Conservation (phyloP, 2,113 vertebrate species). For the Dasyprocta punctata region DNA sequence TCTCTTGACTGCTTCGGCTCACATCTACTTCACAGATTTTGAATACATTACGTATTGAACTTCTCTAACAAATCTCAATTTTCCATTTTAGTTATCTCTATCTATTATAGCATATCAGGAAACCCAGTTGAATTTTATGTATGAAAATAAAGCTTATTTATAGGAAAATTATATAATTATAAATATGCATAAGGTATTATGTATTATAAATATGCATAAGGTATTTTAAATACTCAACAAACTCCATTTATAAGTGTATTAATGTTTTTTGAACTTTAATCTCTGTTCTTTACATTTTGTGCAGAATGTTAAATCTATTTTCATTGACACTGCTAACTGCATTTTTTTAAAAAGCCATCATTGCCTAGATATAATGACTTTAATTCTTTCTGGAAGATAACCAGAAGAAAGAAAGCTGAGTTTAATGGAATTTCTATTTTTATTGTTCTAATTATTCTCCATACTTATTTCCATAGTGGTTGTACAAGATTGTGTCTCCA, state of each 20-base stretch:
- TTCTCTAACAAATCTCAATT: neutral
- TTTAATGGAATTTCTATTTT: neutral
- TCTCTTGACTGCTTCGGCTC: neutral
- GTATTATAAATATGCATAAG: neutral
- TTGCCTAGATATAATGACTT: neutral
- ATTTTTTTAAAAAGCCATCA: too few species aligned
- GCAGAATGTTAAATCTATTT: neutral
- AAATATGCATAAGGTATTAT: neutral
- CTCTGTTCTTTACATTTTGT: neutral
- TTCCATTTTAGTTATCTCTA: neutral
- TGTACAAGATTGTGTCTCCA: neutral
- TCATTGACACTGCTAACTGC: neutral
- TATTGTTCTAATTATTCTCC: neutral
- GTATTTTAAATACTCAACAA: neutral
- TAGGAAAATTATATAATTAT: neutral
- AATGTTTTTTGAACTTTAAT: neutral
- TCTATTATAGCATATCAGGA: neutral
- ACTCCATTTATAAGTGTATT: neutral
- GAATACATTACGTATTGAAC: neutral
- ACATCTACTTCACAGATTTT: too few species aligned
- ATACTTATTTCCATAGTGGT: neutral
- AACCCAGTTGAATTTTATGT: neutral
- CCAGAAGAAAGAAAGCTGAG: neutral
- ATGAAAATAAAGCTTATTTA: neutral
- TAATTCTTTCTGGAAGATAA: neutral